phyloP scores from a whole-genome alignment of 2,797 vertebrate genomes.

The Clangula hyemalis region DNA sequence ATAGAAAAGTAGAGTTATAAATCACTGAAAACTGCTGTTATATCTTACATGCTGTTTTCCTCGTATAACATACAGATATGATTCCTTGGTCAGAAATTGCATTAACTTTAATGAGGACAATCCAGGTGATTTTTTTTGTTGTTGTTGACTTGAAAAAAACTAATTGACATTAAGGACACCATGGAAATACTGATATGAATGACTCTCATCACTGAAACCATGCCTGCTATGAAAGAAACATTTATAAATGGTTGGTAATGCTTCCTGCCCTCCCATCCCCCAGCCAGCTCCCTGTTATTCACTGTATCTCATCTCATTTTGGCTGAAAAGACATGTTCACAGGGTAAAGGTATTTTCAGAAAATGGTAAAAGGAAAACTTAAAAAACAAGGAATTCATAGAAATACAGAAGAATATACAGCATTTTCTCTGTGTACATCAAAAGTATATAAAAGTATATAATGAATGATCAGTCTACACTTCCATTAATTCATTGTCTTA shows the following conservation, averaged over 20 bases:
- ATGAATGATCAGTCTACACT: background rate
- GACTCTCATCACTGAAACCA: constrained; percentile 5
- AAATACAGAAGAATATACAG: background rate
- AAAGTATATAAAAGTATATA: background rate
- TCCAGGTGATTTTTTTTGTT: constrained; percentile 44
- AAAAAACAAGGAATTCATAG: background rate
- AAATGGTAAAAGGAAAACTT: background rate
- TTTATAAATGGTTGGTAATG: background rate
- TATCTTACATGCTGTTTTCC: constrained; percentile 45
- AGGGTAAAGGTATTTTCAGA: background rate
- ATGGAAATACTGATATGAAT: background rate
- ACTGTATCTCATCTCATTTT: background rate
- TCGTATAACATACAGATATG: background rate
- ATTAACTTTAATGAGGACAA: constrained; percentile 46
- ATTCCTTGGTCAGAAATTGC: constrained; percentile 43
- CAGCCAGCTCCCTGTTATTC: background rate
- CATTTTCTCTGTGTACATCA: constrained; percentile 8
- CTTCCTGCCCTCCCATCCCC: background rate
- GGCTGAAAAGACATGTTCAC: background rate
- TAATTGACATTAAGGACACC: constrained; percentile 61
- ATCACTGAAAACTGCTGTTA: constrained; percentile 49
- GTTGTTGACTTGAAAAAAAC: constrained; percentile 58
- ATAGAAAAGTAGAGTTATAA: constrained; percentile 76
- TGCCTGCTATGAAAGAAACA: background rate
- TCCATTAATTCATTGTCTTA: constrained; percentile 20